Base-by-base conservation (phyloP, 2,888 invertebrate species). In the Polylopha cassiicola region DNA sequence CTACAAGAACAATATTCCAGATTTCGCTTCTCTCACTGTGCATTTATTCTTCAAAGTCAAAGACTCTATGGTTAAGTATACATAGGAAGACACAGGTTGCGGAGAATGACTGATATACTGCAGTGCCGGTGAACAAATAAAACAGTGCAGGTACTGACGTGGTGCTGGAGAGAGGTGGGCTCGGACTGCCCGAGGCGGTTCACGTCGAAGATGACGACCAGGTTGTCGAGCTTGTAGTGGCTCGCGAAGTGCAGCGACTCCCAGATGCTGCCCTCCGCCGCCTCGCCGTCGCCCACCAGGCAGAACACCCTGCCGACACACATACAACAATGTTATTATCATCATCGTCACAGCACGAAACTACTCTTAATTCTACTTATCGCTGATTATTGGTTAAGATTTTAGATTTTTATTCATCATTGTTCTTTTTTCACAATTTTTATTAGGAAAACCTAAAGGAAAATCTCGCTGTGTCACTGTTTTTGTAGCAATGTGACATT, bases 131-230 rank as follows among this genome's bases (percentile, higher is more conserved):
- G 1, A 22, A 21, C 11, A 18, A 9, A 8, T 18, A 4, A 4
- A n/a, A 22, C 3, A 13, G 8, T 11, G 11, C 9, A 17, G 11
- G 3, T 38, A 17, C 32, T 30, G 21, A 95, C 91, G 65, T 96
- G 90, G 71, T 99, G 99, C 58, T 95, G 95, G 48, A 99, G 88
- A 4, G 95, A 92, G 6, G 99, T 98, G 7, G 97, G 91, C 65
- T 98, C 97, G 16, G 98, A 98, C 84, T 99, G 99, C 2, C 99
- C 99, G 26, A 99, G 88, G 27, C 99, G 91, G 82, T 99, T 99
- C 23, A 99, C 90, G 73, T 99, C 99, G 65, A 99, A 95, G 65
- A 99, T 94, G 13, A 97, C 96, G 41, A 97, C 97, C 20, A 99
- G 87, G 85, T 99, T 99, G 84, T 99, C 98, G 33, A 99, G 88